A percentile compares a stretch with the other conserved stretches of the same genome.
These are phyloP conservation scores for Dicranocentrus wangi DNA, from an alignment of 2,888 invertebrate genomes.

Conservation along the genomic window DNA sequence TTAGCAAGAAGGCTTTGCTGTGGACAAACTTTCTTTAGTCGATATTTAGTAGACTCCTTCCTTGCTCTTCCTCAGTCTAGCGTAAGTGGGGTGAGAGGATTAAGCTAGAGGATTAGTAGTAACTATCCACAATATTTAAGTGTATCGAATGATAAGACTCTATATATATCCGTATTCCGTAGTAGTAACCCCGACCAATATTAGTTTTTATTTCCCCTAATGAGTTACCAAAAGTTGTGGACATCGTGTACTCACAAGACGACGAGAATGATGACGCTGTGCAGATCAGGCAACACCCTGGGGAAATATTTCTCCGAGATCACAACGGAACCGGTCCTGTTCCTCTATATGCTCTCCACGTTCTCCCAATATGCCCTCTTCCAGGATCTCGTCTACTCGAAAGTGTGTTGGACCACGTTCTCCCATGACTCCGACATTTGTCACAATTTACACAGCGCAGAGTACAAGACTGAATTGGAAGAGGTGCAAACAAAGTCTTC, in stretches of 20 bases:
- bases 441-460: conserved; percentile 70
- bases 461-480: conserved; percentile 70
- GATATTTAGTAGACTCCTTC: no score
- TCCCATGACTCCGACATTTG: conserved; percentile 59
- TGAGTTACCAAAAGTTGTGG: conserved; percentile 57
- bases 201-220: conserved; percentile 11
- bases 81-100: no score
- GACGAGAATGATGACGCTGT: conserved; percentile 52
- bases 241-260: conserved; percentile 47
- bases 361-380: conserved; percentile 75
- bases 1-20: no score
- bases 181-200: no score
- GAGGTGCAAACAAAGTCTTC: conserved; percentile 73
- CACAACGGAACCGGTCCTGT: conserved; percentile 76
- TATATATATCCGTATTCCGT: no score
- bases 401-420: conserved; percentile 74
- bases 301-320: conserved; percentile 69
- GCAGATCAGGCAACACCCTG: conserved; percentile 4
- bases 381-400: conserved; percentile 75
- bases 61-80: no score
- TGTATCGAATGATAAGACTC: no score
- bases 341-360: conserved; percentile 75
- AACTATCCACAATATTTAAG: no score
- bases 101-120: no score
- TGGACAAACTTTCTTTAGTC: no score